Conservation (phyloP, 2,888 invertebrate genomes). For the Pristionchus maxplancki region DNA sequence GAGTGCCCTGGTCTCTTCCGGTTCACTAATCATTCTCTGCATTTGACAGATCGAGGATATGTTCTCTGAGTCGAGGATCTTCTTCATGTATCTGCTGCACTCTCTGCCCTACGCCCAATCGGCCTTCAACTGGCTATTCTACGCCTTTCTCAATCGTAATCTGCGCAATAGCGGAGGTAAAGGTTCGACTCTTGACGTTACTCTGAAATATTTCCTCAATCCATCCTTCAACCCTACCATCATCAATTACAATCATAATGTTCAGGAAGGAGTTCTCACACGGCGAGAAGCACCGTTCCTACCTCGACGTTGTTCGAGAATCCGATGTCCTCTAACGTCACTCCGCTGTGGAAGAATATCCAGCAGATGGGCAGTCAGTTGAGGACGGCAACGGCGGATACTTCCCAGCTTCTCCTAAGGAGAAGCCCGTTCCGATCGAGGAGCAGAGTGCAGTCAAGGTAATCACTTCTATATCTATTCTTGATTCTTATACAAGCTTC, state of each 20-base stretch:
- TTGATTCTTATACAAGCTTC: no score
- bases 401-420: conserved; percentile 66
- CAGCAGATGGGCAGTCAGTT: conserved; percentile 72
- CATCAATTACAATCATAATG: background rate
- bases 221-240: background rate
- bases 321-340: conserved; percentile 56
- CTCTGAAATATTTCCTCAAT: background rate
- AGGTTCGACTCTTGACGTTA: background rate
- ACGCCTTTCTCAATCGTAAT: conserved; percentile 75
- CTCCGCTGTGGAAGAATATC: conserved; percentile 71
- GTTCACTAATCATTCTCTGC: background rate
- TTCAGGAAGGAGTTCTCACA: conserved; percentile 26
- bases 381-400: conserved; percentile 70
- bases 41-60: conserved; percentile 23
- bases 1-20: background rate
- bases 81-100: conserved; percentile 72
- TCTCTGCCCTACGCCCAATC: conserved; percentile 74
- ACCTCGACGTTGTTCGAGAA: conserved; percentile 51
- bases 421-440: conserved; percentile 70
- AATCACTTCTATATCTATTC: background rate
- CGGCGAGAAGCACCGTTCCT: conserved; percentile 41
- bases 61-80: conserved; percentile 49
- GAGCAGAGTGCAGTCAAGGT: conserved; percentile 70
- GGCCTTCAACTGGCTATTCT: conserved; percentile 77
- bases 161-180: conserved; percentile 59